Conservation (phyloP, 2,888 invertebrate species). For the Molorchus minor region DNA sequence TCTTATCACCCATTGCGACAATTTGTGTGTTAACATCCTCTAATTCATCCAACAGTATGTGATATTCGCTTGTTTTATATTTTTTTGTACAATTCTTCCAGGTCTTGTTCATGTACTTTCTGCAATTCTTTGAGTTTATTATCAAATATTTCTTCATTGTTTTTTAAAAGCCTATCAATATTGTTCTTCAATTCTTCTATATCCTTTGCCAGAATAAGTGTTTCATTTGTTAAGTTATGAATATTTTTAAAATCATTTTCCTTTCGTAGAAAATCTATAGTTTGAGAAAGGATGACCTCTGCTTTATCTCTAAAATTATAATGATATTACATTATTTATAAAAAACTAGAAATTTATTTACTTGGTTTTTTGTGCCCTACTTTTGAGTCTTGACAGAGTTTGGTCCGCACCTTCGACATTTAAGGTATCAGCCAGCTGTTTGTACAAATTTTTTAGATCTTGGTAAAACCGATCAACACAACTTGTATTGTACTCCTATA, state of each 20-base stretch:
- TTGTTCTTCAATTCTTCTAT: slow-evolving; percentile 10
- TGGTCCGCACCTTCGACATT: slow-evolving; percentile 15
- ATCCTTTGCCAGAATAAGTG: slow-evolving; percentile 3
- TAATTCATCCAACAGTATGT: slow-evolving; percentile 4
- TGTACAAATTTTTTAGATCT: slow-evolving; percentile 25
- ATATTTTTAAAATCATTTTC: slow-evolving; percentile 8
- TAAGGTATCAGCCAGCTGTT: slow-evolving; percentile 16
- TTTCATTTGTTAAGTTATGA: slow-evolving; percentile 11
- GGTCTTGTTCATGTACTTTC: slow-evolving; percentile 1
- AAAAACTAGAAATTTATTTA: background rate
- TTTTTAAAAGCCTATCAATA: background rate
- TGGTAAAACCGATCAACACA: slow-evolving; percentile 20
- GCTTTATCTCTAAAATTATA: slow-evolving; percentile 9
- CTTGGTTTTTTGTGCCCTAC: slow-evolving; percentile 11
- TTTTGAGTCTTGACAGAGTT: slow-evolving; percentile 9
- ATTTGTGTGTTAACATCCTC: slow-evolving; percentile 6
- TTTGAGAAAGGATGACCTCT: background rate
- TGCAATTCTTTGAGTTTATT: slow-evolving; percentile 1
- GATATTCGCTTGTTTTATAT: background rate
- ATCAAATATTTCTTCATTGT: slow-evolving; percentile 1
- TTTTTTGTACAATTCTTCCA: slow-evolving; percentile 13
- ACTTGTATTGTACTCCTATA: slow-evolving; percentile 16
- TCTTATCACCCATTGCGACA: background rate
- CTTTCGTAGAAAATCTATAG: slow-evolving; percentile 4
- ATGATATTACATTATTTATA: background rate